Evolutionary conservation across 2,797 vertebrate species (phyloP).

Genomic region (Benthosema pterotum): DNA sequence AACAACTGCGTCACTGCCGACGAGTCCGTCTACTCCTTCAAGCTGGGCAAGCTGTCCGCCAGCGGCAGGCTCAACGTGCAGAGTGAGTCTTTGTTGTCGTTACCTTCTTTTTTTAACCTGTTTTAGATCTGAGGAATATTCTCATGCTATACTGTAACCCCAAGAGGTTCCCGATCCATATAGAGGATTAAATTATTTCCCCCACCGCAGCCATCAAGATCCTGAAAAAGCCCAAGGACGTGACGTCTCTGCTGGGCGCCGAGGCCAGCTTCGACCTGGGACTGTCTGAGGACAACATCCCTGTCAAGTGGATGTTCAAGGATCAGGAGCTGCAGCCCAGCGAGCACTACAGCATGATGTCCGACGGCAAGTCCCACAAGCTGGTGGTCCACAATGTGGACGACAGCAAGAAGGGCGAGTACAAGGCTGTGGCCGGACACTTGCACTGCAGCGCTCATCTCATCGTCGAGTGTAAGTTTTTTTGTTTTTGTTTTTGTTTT

Average conservation of each 20-base stretch:
- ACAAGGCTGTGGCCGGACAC: constrained; percentile 86
- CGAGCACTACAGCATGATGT: constrained; percentile 84
- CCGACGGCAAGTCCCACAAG: constrained; percentile 89
- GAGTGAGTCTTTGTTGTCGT: constrained; percentile 76
- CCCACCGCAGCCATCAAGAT: constrained; percentile 84
- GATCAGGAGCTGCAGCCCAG: constrained; percentile 85
- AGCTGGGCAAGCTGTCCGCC: constrained; percentile 87
- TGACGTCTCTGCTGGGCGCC: constrained; percentile 85
- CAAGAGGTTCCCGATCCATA: too few species aligned
- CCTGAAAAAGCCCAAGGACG: constrained; percentile 90
- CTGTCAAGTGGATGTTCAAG: constrained; percentile 89
- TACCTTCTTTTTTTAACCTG: constrained; percentile 38
- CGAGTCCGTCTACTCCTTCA: constrained; percentile 90
- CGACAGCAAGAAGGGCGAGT: constrained; percentile 83
- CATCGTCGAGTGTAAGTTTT: constrained; percentile 8
- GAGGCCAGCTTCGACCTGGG: constrained; percentile 88
- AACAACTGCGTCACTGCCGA: constrained; percentile 83
- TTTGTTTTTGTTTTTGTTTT: too few species aligned
- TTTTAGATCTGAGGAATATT: constrained; percentile 10
- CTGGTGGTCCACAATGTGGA: constrained; percentile 85
- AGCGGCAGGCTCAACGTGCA: constrained; percentile 90
- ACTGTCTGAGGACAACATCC: constrained; percentile 87
- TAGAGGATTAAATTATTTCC: background rate
- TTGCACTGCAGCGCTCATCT: constrained; percentile 79
- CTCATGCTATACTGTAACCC: too few species aligned